Conservation (phyloP, 1,140 invertebrate genomes). For the Drosophila micromelanica region DNA sequence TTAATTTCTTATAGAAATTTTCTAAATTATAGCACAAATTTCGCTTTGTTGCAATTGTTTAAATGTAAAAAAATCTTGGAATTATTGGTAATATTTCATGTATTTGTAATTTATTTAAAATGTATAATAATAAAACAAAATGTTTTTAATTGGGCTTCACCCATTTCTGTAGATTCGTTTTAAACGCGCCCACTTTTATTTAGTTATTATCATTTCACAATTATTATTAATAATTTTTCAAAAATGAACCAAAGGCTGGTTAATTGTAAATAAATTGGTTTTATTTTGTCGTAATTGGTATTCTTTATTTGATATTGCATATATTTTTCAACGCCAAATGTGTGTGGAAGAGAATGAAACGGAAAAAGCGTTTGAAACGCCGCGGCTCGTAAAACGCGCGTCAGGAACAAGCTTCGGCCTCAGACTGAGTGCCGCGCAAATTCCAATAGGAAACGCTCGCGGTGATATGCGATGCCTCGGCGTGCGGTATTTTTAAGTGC, state of each 20-base stretch:
- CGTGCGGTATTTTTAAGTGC: conserved; percentile 15
- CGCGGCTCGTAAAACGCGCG: conserved; percentile 56
- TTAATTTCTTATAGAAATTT: conserved; percentile 73
- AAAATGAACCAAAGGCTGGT: conserved; percentile 18
- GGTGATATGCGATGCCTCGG: conserved; percentile 6
- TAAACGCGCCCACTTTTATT: conserved; percentile 45
- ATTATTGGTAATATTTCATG: conserved; percentile 21
- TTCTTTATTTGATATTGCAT: neutral
- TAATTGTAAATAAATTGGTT: conserved; percentile 3
- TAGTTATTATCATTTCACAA: conserved; percentile 35
- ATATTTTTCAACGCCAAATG: conserved; percentile 65
- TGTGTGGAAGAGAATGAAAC: conserved; percentile 65
- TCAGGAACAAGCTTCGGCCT: conserved; percentile 66
- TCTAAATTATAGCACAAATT: conserved; percentile 76
- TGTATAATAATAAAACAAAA: conserved; percentile 61
- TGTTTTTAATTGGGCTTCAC: conserved; percentile 68
- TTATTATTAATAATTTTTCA: conserved; percentile 8
- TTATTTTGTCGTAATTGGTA: conserved; percentile 28
- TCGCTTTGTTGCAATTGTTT: conserved; percentile 42
- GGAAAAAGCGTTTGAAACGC: conserved; percentile 63
- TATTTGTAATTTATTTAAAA: conserved; percentile 34
- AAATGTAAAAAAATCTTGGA: conserved; percentile 32
- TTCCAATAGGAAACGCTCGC: conserved; percentile 39
- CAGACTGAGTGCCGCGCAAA: conserved; percentile 57
- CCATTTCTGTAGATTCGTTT: conserved; percentile 51